Conservation (phyloP, 2,888 invertebrate species). For the Macroteleia sp. region DNA sequence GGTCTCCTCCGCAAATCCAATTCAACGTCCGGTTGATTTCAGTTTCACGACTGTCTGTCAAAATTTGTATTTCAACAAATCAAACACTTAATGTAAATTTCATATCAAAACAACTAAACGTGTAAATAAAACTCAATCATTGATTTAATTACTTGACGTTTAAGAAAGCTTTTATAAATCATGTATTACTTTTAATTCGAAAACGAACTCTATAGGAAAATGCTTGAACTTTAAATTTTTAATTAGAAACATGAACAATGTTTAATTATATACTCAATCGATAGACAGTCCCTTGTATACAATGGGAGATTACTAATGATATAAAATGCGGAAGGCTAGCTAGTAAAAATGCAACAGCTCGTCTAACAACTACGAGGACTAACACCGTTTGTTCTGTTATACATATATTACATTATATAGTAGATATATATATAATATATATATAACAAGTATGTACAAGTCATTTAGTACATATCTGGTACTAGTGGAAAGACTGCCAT, state of each 20-base stretch:
- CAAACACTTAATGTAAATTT: background rate
- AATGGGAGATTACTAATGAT: constrained; percentile 79
- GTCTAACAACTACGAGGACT: constrained; percentile 82
- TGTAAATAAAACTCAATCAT: background rate
- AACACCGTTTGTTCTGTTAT: constrained; percentile 80
- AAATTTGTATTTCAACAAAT: constrained; percentile 13
- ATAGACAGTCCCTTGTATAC: constrained; percentile 73
- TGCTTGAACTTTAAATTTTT: too few relatives aligned
- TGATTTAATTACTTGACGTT: background rate
- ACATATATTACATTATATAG: too few relatives aligned
- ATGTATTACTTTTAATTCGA: too few relatives aligned
- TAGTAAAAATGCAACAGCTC: constrained; percentile 83
- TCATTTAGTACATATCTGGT: constrained; percentile 72
- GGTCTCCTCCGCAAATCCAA: constrained; percentile 72
- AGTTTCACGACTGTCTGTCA: constrained; percentile 51
- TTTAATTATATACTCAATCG: constrained; percentile 22
- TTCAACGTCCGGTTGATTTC: constrained; percentile 68
- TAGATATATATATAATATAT: constrained; percentile 44
- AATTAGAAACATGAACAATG: constrained; percentile 15
- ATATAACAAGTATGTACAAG: constrained; percentile 68
- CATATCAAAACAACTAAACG: constrained; percentile 3
- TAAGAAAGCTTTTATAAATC: background rate
- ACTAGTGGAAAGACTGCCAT: constrained; percentile 49
- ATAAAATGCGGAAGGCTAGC: constrained; percentile 82
- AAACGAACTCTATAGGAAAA: too few relatives aligned